Conservation (phyloP, 2,113 vertebrate genomes). For the Triplophysa rosa region DNA sequence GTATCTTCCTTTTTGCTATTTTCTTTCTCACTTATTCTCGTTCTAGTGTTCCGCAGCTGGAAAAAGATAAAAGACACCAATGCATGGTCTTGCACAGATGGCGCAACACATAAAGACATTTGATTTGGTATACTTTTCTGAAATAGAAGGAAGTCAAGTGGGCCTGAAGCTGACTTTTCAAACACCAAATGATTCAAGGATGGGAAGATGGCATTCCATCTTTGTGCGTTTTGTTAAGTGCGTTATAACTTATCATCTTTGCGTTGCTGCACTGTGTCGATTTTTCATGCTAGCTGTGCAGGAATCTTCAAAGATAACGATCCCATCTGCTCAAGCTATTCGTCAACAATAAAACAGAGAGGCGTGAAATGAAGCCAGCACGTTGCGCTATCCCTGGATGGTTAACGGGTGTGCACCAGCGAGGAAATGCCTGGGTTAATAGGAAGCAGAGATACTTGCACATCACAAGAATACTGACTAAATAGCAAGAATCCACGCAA, state of each 20-base stretch:
- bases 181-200: constrained; percentile 76
- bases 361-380: constrained; percentile 80
- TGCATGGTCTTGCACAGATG: constrained; percentile 51
- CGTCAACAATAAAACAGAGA: constrained; percentile 86
- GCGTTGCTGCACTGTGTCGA: constrained; percentile 76
- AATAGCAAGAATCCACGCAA: constrained; percentile 50
- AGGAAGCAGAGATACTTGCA: constrained; percentile 74
- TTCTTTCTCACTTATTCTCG: not conserved
- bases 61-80: constrained; percentile 56
- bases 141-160: constrained; percentile 5
- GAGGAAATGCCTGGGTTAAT: constrained; percentile 80
- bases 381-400: constrained; percentile 74
- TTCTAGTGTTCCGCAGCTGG: constrained; percentile 58
- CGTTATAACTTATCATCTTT: constrained; percentile 2
- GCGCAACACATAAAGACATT: constrained; percentile 56
- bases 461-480: constrained; percentile 55
- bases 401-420: constrained; percentile 81
- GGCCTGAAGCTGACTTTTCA: constrained; percentile 66
- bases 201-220: constrained; percentile 1
- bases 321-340: constrained; percentile 91
- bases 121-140: constrained; percentile 12
- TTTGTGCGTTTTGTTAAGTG: constrained; percentile 27
- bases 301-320: constrained; percentile 90
- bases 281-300: constrained; percentile 87
- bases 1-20: constrained; percentile 37